phyloP scores from a whole-genome alignment of 2,113 vertebrate genomes.

The Polypterus bichir region DNA sequence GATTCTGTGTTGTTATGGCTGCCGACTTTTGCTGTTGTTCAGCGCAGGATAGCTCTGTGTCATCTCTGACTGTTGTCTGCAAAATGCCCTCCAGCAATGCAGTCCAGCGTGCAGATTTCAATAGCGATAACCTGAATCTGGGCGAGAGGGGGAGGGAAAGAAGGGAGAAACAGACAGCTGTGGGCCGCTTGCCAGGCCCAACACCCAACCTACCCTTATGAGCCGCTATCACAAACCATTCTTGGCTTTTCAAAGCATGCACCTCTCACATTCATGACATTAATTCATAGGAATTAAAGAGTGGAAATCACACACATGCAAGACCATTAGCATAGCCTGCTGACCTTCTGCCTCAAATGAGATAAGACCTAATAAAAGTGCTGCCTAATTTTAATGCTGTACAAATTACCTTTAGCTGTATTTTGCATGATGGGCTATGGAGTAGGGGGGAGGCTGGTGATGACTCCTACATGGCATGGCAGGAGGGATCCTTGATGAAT shows the following conservation, averaged over 20 bases:
- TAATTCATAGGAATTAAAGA: background rate
- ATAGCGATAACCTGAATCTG: conserved; percentile 10
- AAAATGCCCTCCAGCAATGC: conserved; percentile 1
- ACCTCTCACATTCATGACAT: background rate
- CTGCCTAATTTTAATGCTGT: too few species aligned
- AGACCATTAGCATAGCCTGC: conserved; percentile 19
- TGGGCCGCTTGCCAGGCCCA: background rate
- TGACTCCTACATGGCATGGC: background rate
- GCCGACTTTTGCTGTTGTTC: too few species aligned
- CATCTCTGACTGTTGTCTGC: conserved; percentile 7
- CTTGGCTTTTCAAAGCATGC: background rate
- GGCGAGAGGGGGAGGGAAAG: conserved; percentile 2
- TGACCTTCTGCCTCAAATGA: conserved; percentile 18
- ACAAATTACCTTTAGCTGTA: too few species aligned
- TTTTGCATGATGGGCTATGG: too few species aligned
- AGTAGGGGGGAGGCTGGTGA: too few species aligned
- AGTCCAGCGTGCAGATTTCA: background rate
- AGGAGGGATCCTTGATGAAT: conserved; percentile 8
- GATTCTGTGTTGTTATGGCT: too few species aligned
- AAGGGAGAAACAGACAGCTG: conserved; percentile 3
- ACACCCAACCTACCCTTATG: background rate
- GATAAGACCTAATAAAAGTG: conserved; percentile 18
- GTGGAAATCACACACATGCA: conserved; percentile 18
- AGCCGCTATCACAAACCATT: background rate
- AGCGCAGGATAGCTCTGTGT: background rate